These are phyloP conservation scores for Murina feae DNA, from an alignment of 2,113 vertebrate genomes.

Conservation along the genomic window DNA sequence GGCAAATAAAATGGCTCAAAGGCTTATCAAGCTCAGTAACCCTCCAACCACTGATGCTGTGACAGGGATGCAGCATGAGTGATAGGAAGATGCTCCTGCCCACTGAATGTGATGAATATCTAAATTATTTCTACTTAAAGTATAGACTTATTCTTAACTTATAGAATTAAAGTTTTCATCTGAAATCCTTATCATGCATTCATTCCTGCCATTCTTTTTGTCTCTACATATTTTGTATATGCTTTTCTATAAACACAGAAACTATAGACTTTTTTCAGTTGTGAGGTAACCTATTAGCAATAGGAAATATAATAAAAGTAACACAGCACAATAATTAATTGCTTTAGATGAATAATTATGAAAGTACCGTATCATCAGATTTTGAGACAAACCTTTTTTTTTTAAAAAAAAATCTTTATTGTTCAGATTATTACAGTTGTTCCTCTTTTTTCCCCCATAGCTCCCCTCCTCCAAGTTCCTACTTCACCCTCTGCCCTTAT, in stretches of 20 bases:
- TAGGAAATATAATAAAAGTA: neutral
- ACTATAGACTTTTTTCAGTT: neutral
- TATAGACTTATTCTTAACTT: neutral
- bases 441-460: no score
- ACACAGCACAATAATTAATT: neutral
- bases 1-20: neutral
- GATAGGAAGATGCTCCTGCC: neutral
- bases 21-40: neutral
- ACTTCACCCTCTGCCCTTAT: no score
- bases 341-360: neutral
- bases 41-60: neutral
- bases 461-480: no score
- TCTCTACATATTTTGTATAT: conserved; percentile 40
- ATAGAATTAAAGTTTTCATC: conserved; percentile 54
- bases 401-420: no score
- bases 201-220: conserved; percentile 3
- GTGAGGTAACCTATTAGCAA: neutral
- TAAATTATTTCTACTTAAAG: neutral
- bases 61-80: neutral
- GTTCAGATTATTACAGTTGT: no score
- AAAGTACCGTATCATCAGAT: neutral
- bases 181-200: neutral
- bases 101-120: neutral
- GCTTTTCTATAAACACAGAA: conserved; percentile 55
- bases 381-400: neutral